Percentiles rank a stretch among this genome's conserved stretches.
phyloP scores from a whole-genome alignment of 2,797 vertebrate genomes.

The Pterois miles region DNA sequence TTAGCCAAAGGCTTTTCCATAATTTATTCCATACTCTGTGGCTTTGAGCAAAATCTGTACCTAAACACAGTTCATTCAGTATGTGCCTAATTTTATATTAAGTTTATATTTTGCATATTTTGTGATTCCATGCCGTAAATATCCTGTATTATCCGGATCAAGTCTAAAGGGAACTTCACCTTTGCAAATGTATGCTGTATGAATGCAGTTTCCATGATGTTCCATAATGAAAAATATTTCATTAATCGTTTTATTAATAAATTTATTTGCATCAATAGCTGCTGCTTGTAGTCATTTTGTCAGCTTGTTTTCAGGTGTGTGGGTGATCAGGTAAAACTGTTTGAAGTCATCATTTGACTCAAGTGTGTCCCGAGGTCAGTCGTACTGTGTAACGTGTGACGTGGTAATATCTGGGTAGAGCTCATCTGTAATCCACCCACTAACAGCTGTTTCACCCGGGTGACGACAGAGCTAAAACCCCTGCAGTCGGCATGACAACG shows the following conservation, averaged over 20 bases:
- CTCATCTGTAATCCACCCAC: slow-evolving; percentile 46
- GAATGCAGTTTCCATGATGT: slow-evolving; percentile 45
- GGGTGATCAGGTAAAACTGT: not conserved
- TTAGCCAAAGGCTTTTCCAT: slow-evolving; percentile 47
- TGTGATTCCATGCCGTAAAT: slow-evolving; percentile 55
- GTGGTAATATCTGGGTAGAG: not conserved
- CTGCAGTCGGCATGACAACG: slow-evolving; percentile 53
- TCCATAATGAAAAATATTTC: slow-evolving; percentile 44
- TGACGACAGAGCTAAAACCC: slow-evolving; percentile 40
- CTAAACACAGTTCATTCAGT: slow-evolving; percentile 38
- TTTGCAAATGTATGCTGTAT: slow-evolving; percentile 50
- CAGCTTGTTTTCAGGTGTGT: not conserved
- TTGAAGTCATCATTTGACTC: not conserved
- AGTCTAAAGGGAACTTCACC: slow-evolving; percentile 54
- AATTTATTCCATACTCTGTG: slow-evolving; percentile 50
- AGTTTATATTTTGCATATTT: slow-evolving; percentile 73
- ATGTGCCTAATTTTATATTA: slow-evolving; percentile 83
- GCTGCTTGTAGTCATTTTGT: not conserved
- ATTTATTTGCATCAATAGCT: slow-evolving; percentile 57
- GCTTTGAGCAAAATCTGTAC: slow-evolving; percentile 44
- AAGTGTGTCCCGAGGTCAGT: slow-evolving; percentile 4
- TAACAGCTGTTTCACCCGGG: slow-evolving; percentile 46
- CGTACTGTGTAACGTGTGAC: not conserved
- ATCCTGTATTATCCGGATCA: slow-evolving; percentile 45
- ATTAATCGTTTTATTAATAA: slow-evolving; percentile 75